Evolutionary conservation across 2,888 invertebrate species (phyloP).

Genomic region (Chesias legatella): DNA sequence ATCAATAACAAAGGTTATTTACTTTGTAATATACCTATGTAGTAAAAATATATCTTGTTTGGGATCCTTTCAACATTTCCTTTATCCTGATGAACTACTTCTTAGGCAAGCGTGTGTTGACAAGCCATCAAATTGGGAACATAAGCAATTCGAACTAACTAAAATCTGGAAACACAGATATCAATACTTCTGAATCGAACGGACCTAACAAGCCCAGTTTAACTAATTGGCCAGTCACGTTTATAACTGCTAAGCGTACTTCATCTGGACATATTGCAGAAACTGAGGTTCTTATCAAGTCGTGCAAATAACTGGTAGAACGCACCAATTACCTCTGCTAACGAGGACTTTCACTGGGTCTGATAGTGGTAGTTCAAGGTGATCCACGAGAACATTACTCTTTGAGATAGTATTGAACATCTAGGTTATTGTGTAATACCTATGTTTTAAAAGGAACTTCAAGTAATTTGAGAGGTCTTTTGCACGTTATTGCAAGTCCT

Average conservation of each 20-base stretch:
- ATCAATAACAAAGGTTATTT: too few species aligned
- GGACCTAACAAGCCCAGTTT: slow-evolving; percentile 22
- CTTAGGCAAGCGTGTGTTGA: too few species aligned
- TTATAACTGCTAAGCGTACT: slow-evolving; percentile 32
- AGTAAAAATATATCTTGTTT: too few species aligned
- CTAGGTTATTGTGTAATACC: slow-evolving; percentile 24
- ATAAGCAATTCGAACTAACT: slow-evolving; percentile 2
- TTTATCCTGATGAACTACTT: too few species aligned
- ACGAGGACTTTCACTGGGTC: slow-evolving; percentile 72
- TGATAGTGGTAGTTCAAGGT: slow-evolving; percentile 70
- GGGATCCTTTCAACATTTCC: too few species aligned
- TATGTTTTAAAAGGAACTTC: neutral
- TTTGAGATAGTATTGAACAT: slow-evolving; percentile 44
- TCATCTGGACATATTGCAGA: slow-evolving; percentile 48
- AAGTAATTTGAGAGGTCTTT: neutral
- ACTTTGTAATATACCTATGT: too few species aligned
- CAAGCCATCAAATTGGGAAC: too few species aligned
- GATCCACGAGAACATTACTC: slow-evolving; percentile 53
- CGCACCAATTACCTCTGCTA: slow-evolving; percentile 64
- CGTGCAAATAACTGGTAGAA: slow-evolving; percentile 50
- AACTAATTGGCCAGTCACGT: slow-evolving; percentile 32
- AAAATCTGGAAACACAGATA: slow-evolving; percentile 7
- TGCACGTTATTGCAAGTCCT: neutral
- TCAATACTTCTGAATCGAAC: slow-evolving; percentile 9
- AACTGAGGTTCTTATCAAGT: slow-evolving; percentile 58